phyloP scores from a whole-genome alignment of 2,113 vertebrate species.

The Gobius niger region DNA sequence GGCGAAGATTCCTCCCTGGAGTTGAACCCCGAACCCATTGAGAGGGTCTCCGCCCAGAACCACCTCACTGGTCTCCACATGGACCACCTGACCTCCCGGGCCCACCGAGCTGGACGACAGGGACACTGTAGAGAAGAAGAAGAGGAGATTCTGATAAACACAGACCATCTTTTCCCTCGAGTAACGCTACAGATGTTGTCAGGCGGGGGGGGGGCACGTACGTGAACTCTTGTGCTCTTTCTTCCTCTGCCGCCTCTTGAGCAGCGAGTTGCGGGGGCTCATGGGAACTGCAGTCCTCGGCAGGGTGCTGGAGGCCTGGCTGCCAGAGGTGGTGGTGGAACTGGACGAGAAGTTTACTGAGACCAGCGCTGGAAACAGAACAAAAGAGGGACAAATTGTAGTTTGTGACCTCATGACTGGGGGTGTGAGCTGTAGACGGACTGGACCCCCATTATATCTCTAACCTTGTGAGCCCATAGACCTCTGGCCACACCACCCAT shows the following conservation, averaged over 20 bases:
- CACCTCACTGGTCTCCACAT: slow-evolving; percentile 90
- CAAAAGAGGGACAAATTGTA: background rate
- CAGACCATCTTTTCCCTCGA: background rate
- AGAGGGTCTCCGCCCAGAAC: slow-evolving; percentile 90
- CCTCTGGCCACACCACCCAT: too few species aligned
- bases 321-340: slow-evolving; percentile 83
- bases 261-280: slow-evolving; percentile 90
- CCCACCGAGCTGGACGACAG: slow-evolving; percentile 93
- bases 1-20: slow-evolving; percentile 96
- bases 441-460: too few species aligned
- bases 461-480: too few species aligned
- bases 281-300: slow-evolving; percentile 85
- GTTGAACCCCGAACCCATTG: slow-evolving; percentile 94
- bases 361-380: slow-evolving; percentile 80
- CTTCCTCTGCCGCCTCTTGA: slow-evolving; percentile 88
- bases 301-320: slow-evolving; percentile 88
- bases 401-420: background rate
- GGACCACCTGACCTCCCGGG: slow-evolving; percentile 93
- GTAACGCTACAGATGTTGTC: background rate
- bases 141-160: background rate
- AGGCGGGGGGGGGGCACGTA: slow-evolving; percentile 64
- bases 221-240: slow-evolving; percentile 93
- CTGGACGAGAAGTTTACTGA: slow-evolving; percentile 89
- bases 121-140: slow-evolving; percentile 77
- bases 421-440: too few species aligned